These are phyloP conservation scores for Pangasius larnaudii DNA, from an alignment of 2,797 vertebrate genomes.

Conservation along the genomic window DNA sequence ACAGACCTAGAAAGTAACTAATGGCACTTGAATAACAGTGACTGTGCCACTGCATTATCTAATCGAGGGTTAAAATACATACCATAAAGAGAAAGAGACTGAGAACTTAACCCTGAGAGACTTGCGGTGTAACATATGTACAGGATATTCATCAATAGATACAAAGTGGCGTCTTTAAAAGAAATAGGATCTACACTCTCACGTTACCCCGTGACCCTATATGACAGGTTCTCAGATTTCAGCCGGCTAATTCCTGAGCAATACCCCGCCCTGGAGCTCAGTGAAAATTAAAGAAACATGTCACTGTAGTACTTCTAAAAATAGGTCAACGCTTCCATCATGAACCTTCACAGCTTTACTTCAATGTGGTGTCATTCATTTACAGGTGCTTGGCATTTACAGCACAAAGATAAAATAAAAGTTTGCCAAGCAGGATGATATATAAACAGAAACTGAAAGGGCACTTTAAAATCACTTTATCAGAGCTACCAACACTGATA, in stretches of 20 bases:
- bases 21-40: neutral
- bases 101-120: neutral
- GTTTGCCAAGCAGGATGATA: neutral
- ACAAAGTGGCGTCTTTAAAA: neutral
- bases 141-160: neutral
- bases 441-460: neutral
- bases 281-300: neutral
- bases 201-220: neutral
- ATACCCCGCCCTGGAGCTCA: neutral
- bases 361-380: neutral
- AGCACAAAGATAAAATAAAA: neutral
- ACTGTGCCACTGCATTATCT: neutral
- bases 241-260: neutral
- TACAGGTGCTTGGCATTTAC: neutral
- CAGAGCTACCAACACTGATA: neutral
- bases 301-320: neutral
- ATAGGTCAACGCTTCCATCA: neutral
- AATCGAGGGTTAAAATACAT: neutral
- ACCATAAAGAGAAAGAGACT: neutral
- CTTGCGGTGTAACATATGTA: neutral
- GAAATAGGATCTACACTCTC: constrained; percentile 2
- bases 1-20: neutral
- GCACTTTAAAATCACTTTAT: neutral
- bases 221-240: constrained; percentile 18
- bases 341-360: neutral